These are phyloP conservation scores for Philopotamus ludificatus DNA, from an alignment of 1,140 invertebrate genomes.

Conservation along the genomic window DNA sequence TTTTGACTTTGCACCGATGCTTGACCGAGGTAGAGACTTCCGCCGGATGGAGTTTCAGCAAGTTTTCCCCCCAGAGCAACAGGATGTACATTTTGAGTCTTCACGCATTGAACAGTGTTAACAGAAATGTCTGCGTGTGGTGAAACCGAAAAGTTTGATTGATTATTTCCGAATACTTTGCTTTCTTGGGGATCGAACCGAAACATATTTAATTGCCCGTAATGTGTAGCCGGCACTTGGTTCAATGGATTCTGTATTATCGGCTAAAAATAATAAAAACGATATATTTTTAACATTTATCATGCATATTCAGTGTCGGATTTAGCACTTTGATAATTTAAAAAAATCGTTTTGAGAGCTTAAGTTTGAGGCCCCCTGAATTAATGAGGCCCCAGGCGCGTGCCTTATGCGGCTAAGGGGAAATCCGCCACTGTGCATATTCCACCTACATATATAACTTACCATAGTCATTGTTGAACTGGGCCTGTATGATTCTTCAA, in stretches of 20 bases:
- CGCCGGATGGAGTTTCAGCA: neutral
- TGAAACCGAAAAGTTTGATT: neutral
- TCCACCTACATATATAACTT: too few species aligned
- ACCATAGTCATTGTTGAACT: too few species aligned
- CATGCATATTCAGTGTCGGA: neutral
- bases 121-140: neutral
- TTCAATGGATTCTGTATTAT: neutral
- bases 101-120: neutral
- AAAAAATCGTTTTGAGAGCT: too few species aligned
- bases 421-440: too few species aligned
- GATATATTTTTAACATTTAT: neutral
- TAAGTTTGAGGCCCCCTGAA: too few species aligned
- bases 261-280: neutral
- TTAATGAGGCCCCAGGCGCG: too few species aligned
- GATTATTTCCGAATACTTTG: neutral
- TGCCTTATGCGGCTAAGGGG: too few species aligned
- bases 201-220: neutral
- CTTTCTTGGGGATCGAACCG: neutral
- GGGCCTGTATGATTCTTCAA: too few species aligned
- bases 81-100: neutral
- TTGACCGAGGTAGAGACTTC: neutral
- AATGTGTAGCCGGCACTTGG: neutral
- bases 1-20: conserved; percentile 3
- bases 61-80: neutral
- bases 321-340: too few species aligned